Evolutionary conservation across 2,797 vertebrate species (phyloP).

Genomic region (Vireo griseus): DNA sequence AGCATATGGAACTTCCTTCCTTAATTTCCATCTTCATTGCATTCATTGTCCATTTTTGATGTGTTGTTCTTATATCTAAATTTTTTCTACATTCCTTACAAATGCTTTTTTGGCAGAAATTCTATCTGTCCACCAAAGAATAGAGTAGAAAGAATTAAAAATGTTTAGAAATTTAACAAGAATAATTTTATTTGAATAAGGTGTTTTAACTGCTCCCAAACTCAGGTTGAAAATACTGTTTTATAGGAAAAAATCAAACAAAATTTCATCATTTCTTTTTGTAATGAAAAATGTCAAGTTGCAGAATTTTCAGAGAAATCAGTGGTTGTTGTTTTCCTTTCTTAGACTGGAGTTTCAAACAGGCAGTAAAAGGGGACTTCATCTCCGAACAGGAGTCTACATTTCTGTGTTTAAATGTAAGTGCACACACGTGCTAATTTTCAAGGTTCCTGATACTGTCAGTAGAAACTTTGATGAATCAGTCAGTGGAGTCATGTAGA

Average conservation of each 20-base stretch:
- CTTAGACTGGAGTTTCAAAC: background rate
- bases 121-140: background rate
- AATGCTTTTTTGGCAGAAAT: background rate
- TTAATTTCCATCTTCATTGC: background rate
- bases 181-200: background rate
- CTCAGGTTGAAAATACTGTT: background rate
- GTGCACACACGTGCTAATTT: background rate
- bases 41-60: background rate
- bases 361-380: background rate
- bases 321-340: background rate
- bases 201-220: background rate
- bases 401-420: background rate
- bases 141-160: background rate
- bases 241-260: background rate
- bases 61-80: background rate
- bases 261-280: background rate
- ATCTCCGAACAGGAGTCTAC: background rate
- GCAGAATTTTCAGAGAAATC: background rate
- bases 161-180: background rate
- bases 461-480: background rate
- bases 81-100: background rate
- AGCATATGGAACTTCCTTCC: background rate
- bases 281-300: background rate
- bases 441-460: background rate
- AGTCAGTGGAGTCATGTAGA: background rate